These are phyloP conservation scores for Rhingia rostrata DNA, from an alignment of 2,888 invertebrate genomes.

Conservation along the genomic window DNA sequence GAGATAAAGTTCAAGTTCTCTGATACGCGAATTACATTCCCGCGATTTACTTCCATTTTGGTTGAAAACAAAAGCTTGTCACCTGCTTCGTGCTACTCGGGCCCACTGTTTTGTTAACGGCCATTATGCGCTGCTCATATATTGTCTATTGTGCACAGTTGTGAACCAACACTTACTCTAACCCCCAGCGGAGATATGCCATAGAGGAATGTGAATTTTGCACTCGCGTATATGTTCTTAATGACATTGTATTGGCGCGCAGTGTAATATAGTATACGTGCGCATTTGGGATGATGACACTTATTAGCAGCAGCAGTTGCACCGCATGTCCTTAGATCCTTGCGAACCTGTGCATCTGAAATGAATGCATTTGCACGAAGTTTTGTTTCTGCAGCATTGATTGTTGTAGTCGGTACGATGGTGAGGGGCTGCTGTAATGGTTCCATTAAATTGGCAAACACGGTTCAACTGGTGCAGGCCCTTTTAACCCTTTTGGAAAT, in stretches of 20 bases:
- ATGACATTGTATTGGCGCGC: constrained; percentile 37
- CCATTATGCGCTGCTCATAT: constrained; percentile 24
- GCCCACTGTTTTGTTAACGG: constrained; percentile 9
- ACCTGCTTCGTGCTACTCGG: background rate
- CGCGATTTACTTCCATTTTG: constrained; percentile 46
- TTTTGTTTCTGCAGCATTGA: constrained; percentile 43
- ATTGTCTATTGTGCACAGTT: constrained; percentile 49
- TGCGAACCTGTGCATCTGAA: constrained; percentile 41
- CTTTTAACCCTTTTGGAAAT: constrained; percentile 53
- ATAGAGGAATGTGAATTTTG: constrained; percentile 31
- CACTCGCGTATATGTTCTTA: constrained; percentile 48
- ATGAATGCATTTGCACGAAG: constrained; percentile 62
- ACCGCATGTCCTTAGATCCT: constrained; percentile 44
- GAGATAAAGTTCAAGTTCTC: constrained; percentile 48
- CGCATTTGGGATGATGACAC: constrained; percentile 66
- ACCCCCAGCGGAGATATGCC: background rate
- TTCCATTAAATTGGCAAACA: constrained; percentile 71
- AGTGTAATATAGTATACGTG: background rate
- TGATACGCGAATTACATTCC: constrained; percentile 38
- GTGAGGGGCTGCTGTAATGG: constrained; percentile 19
- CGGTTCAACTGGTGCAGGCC: constrained; percentile 70
- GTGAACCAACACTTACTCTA: constrained; percentile 23
- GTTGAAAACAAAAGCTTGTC: constrained; percentile 23
- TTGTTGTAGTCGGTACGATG: constrained; percentile 63
- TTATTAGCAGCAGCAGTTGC: constrained; percentile 68